phyloP scores from a whole-genome alignment of 2,113 vertebrate species.

The Pteropus alecto region DNA sequence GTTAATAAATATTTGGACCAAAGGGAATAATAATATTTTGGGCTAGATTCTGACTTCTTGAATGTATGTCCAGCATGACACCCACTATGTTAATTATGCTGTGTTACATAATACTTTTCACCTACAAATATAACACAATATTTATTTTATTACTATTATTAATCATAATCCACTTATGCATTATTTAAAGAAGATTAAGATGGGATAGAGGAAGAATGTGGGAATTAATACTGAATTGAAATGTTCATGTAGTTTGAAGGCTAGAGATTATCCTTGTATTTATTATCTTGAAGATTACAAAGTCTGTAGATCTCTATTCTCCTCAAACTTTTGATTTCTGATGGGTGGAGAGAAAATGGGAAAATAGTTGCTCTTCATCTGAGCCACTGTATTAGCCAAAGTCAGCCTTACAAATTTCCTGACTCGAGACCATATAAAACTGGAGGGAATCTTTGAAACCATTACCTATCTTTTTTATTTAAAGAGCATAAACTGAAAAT shows the following conservation, averaged over 20 bases:
- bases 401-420: neutral
- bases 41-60: conserved; percentile 2
- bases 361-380: neutral
- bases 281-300: neutral
- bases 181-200: neutral
- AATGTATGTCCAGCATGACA: conserved; percentile 2
- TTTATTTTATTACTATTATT: neutral
- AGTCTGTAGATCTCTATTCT: neutral
- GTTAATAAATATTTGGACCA: conserved; percentile 36
- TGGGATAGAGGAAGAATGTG: neutral
- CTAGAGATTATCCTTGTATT: neutral
- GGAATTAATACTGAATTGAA: neutral
- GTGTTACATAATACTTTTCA: neutral
- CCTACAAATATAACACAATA: neutral
- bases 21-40: neutral
- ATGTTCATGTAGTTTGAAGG: neutral
- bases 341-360: neutral
- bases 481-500: neutral
- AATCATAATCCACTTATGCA: neutral
- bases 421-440: neutral
- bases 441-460: neutral
- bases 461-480: neutral
- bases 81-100: conserved; percentile 21
- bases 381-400: neutral
- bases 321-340: neutral